These are phyloP conservation scores for Apodemus speciosus DNA, from an alignment of 2,113 vertebrate genomes.

Conservation along the genomic window DNA sequence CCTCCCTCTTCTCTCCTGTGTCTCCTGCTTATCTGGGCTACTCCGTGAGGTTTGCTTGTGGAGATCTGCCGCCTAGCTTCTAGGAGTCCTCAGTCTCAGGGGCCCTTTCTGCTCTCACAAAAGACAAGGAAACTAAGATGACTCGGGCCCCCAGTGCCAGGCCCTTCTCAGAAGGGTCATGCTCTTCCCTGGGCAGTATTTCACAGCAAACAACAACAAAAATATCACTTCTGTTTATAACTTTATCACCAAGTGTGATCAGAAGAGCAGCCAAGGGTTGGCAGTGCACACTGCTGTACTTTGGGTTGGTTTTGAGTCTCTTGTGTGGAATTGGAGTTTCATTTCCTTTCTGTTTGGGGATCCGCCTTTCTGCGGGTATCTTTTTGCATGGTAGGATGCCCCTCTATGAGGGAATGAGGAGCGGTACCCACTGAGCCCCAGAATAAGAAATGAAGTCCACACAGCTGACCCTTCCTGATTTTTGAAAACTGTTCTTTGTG, in stretches of 20 bases:
- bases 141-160: neutral
- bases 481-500: neutral
- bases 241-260: slow-evolving; percentile 10
- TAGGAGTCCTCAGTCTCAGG: neutral
- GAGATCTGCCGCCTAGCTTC: neutral
- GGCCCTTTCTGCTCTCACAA: neutral
- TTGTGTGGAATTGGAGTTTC: neutral
- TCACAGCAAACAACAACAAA: neutral
- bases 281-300: neutral
- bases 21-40: neutral
- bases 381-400: neutral
- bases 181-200: neutral
- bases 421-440: neutral
- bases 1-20: neutral
- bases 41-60: neutral
- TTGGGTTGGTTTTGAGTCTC: neutral
- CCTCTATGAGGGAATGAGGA: neutral
- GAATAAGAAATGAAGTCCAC: neutral
- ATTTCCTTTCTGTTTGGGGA: slow-evolving; percentile 1
- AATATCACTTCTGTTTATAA: slow-evolving; percentile 10
- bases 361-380: neutral
- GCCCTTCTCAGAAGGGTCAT: neutral
- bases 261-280: neutral
- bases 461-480: neutral
- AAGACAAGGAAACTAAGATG: neutral